Evolutionary conservation across 2,888 invertebrate genomes (phyloP), one percentile per base, ranked within the genome.

Genomic region (Hypselothyrea guttata): DNA sequence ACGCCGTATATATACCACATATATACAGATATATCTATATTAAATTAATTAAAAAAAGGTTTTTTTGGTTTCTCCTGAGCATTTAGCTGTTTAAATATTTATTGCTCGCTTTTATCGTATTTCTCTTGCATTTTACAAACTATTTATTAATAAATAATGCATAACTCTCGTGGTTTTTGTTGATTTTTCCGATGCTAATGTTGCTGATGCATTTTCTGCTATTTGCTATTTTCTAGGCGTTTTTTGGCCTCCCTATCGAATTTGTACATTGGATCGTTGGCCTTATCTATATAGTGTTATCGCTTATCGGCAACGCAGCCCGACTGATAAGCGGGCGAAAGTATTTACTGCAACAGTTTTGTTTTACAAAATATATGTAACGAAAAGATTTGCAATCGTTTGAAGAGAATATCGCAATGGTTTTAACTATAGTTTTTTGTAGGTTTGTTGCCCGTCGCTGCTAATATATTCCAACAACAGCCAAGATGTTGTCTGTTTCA

Each of bases 131-230:
- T 55, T 69, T 58, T 68, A 63, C 51, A 73, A 69, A 57, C 60
- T 51, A 65, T 35, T 54, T 52, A 44, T 49, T 34, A 68, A 75
- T 74, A 75, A 71, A 71, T 75, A 59, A 64, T 55, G 58, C 47
- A 51, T 22, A 22, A 22, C 22, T n/a, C n/a, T n/a, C 2, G 22
- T 7, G 3, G 28, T 28, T 28, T 28, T 35, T 47, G 46, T 16
- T 56, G 11, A 18, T 41, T 22, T 11, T 54, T 16, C 30, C 30
- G 45, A 16, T 33, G 15, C 12, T 38, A 5, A 11, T 41, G 40
- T 41, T 42, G 12, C 18, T 41, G 7, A 12, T 40, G 40, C 18
- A n/a, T n/a, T n/a, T n/a, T 11, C 11, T 18, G 44, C 7, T 46
- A n/a, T 8, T 35, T 33, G 37, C 15, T 46, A 28, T 51, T 49